Evolutionary conservation across 2,113 vertebrate genomes (phyloP), one percentile per base, ranked within the genome.

Genomic region (Stigmatopora nigra): DNA sequence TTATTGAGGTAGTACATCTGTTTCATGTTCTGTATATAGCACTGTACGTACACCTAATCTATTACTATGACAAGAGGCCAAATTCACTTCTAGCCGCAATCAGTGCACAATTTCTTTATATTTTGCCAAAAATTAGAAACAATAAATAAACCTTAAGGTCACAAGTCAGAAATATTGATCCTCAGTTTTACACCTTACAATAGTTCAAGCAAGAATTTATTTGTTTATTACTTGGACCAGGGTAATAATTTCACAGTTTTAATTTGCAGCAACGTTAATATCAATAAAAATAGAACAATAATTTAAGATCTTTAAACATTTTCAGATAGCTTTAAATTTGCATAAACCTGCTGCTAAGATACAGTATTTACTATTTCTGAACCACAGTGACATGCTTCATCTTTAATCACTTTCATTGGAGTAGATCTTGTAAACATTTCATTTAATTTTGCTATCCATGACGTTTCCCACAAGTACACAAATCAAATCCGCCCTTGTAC

Each of bases 11-110:
- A 38, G 41, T 49, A 58, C 47, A 76, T 60, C 56, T 15, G 60
- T 48, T 61, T 71, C 67, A 75, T 85, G 82, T 79, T 78, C 69
- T 77, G 68, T 66, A 67, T 69, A 41, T 10, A 41, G 38, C 38
- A 41, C 38, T 41, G 38, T 41, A 75, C 66, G 75, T 56, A 65
- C 77, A 63, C 75, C 63, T 56, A 52, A 65, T 74, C 57, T 65
- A 59, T 63, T 68, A 17, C 77, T 62, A 69, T 73, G 77, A 77
- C 55, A 66, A 14, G 63, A 58, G 75, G 78, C 61, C 76, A 76
- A 63, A 15, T 49, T 62, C 44, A 46, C 76, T 20, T 75, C 49
- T 25, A 67, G 62, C 45, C 53, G 55, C 14, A 52, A 58, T 36
- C 20, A 68, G 45, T 3, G 31, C n/a, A 38, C 51, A 58, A 0